Conservation (phyloP, 2,888 invertebrate genomes). For the Caenorhabditis angaria region DNA sequence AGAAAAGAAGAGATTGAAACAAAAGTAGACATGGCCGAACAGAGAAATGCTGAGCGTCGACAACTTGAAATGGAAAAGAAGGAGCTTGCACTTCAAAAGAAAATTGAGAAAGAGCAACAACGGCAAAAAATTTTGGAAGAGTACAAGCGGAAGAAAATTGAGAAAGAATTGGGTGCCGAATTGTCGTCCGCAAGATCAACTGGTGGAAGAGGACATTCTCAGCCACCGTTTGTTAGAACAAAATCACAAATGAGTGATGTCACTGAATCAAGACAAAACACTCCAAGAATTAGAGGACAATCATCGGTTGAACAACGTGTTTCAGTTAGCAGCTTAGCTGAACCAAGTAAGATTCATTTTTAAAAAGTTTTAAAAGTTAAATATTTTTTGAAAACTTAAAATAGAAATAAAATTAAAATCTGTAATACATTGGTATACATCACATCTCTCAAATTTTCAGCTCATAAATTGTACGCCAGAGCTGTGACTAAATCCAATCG, state of each 20-base stretch:
- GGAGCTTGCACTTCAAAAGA: constrained; percentile 66
- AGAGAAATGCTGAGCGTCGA: constrained; percentile 56
- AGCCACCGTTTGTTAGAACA: constrained; percentile 68
- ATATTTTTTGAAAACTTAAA: too few species aligned
- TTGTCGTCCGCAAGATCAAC: constrained; percentile 46
- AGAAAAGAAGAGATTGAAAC: constrained; percentile 66
- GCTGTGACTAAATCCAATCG: constrained; percentile 96
- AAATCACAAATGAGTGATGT: constrained; percentile 63
- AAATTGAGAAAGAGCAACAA: constrained; percentile 67
- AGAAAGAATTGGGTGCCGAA: constrained; percentile 63
- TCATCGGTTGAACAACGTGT: constrained; percentile 51
- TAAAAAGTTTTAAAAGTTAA: too few species aligned
- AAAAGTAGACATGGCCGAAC: constrained; percentile 58
- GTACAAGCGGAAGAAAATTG: constrained; percentile 69
- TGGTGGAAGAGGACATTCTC: constrained; percentile 58
- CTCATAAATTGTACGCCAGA: constrained; percentile 94
- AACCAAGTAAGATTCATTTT: constrained; percentile 44
- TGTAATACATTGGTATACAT: too few species aligned
- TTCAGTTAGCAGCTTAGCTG: constrained; percentile 47
- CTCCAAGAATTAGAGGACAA: constrained; percentile 47
- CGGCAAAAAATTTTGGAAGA: constrained; percentile 69
- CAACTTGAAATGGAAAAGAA: constrained; percentile 62
- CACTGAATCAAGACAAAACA: constrained; percentile 34
- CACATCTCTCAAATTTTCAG: constrained; percentile 77
- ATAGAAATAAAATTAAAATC: too few species aligned